phyloP scores from a whole-genome alignment of 1,140 invertebrate genomes.

The Philotrypesis tridentata region DNA sequence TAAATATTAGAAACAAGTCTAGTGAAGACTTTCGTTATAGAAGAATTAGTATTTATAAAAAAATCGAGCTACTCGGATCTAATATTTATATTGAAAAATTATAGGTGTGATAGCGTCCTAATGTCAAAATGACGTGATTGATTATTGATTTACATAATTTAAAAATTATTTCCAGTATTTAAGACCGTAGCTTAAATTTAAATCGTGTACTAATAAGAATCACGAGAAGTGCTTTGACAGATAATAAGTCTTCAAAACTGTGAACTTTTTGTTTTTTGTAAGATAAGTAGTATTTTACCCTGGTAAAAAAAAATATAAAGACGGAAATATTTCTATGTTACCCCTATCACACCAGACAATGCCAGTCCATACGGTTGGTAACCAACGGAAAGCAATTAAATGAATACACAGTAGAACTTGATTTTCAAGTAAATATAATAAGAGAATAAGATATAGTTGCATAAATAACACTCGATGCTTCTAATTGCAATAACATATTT shows the following conservation, averaged over 20 bases:
- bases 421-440: not conserved
- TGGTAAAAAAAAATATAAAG: not conserved
- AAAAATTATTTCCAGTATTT: conserved; percentile 30
- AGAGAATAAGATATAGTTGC: not conserved
- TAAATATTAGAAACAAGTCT: conserved; percentile 33
- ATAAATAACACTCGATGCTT: conserved; percentile 7
- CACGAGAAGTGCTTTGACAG: conserved; percentile 17
- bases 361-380: too few relatives aligned
- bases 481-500: not conserved
- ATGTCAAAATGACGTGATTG: not conserved
- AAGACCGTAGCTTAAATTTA: not conserved
- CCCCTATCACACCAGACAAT: too few relatives aligned
- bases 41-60: conserved; percentile 18
- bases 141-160: not conserved
- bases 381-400: not conserved
- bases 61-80: not conserved
- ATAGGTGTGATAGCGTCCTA: not conserved
- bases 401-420: not conserved
- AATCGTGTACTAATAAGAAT: not conserved
- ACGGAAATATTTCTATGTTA: not conserved
- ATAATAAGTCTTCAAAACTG: conserved; percentile 33
- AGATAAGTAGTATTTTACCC: conserved; percentile 10
- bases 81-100: conserved; percentile 37
- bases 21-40: not conserved
- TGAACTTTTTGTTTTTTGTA: conserved; percentile 15